Evolutionary conservation across 2,113 vertebrate genomes (phyloP), one percentile per base, ranked within the genome.

Genomic region (Pantherophis guttatus): DNA sequence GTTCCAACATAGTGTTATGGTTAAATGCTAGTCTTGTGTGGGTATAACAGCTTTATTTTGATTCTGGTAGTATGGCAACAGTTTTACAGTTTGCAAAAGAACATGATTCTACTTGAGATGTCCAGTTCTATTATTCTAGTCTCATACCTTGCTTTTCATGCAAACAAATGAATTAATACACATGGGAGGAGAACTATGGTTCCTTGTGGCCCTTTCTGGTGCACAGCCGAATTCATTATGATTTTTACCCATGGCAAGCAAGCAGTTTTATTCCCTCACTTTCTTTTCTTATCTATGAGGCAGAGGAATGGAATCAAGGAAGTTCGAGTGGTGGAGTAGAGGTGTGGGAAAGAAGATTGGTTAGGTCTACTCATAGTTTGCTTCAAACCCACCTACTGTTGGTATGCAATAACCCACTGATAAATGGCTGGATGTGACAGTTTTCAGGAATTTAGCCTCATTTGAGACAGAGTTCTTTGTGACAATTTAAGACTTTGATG

Each of bases 401-500:
- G 33, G 33, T 39, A 81, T 44, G 75, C 33, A 81, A 44, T 81
- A 81, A 39, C 33, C 75, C 75, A 39, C 33, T 21, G 33, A 81
- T 81, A 39, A 81, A 81, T 81, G 75, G n/a, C 75, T 81, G 33
- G n/a, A 75, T 33, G 70, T 33, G 70, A 44, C 87, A 88, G 8
- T 19, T 70, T 89, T 81, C 39, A n/a, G 26, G 55, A 89, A 57
- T 21, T 0, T 89, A 55, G 23, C 2, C 24, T 26, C 52, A 86
- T 85, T 50, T 94, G 90, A 94, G 90, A 21, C 0, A 0, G 39
- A 88, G 70, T 90, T 86, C 29, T 81, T 39, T 95, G 95, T 89
- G 57, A 92, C 86, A 92, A 93, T 88, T 94, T 96, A 88, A 88
- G 90, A 95, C 93, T 58, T 62, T 59, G n/a, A 54, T 48, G 0